Percentiles rank a stretch among this genome's conserved stretches.
These are phyloP conservation scores for Lontra canadensis DNA, from an alignment of 2,113 vertebrate species.

Conservation along the genomic window DNA sequence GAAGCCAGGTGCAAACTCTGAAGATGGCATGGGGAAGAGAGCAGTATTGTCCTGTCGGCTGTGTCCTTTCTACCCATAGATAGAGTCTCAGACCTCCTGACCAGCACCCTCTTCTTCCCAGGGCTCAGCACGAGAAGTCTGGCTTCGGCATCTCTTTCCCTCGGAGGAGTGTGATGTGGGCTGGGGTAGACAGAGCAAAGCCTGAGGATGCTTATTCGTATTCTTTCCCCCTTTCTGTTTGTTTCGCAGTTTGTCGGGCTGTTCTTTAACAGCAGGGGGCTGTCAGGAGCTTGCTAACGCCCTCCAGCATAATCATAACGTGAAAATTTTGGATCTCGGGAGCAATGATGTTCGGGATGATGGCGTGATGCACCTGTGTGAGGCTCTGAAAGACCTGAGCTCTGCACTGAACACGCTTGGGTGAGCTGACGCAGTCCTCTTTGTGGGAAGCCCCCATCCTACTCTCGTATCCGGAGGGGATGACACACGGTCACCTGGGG, in stretches of 20 bases:
- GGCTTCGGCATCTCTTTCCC: background rate
- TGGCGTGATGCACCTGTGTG: background rate
- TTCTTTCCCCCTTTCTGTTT: fast-evolving
- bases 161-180: background rate
- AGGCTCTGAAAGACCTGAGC: background rate
- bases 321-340: background rate
- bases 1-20: background rate
- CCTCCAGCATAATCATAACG: background rate
- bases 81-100: background rate
- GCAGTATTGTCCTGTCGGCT: fast-evolving
- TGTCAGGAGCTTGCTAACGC: background rate
- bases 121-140: background rate
- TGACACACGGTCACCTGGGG: fast-evolving
- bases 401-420: background rate
- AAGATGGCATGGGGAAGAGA: fast-evolving
- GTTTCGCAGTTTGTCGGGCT: background rate
- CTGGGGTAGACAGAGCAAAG: fast-evolving
- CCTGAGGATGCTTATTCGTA: too few relatives aligned
- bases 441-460: background rate
- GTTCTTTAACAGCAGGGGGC: background rate
- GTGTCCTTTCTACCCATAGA: fast-evolving
- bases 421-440: background rate
- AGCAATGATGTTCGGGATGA: background rate
- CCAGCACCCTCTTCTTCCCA: background rate
- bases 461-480: background rate